Percentiles rank a stretch among this genome's conserved stretches.
Conservation (phyloP, 2,113 vertebrate species). For the Vanacampus margaritifer region DNA sequence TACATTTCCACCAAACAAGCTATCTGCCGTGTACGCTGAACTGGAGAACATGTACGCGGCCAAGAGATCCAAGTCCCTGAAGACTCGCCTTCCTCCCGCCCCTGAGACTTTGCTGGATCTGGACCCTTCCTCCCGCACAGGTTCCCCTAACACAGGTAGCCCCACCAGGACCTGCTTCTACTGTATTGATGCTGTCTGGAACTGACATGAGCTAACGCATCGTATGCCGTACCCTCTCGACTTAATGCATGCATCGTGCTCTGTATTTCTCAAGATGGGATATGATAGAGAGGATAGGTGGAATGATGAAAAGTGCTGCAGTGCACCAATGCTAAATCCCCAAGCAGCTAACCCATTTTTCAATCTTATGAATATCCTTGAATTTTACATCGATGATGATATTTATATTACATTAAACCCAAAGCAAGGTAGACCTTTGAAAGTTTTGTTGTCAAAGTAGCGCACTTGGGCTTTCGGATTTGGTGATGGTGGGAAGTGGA, state of each 20-base stretch:
- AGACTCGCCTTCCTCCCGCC: constrained; percentile 75
- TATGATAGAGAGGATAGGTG: background rate
- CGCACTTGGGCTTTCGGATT: constrained; percentile 21
- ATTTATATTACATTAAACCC: constrained; percentile 11
- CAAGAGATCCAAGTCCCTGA: constrained; percentile 77
- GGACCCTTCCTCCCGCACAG: constrained; percentile 67
- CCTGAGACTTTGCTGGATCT: constrained; percentile 69
- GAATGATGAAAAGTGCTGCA: constrained; percentile 10
- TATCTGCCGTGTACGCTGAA: constrained; percentile 92
- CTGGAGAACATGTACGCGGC: constrained; percentile 85
- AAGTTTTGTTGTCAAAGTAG: background rate
- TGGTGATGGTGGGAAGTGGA: constrained; percentile 47
- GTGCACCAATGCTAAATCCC: constrained; percentile 9
- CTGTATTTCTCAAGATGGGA: background rate
- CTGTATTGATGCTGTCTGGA: background rate
- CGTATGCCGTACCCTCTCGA: too few species aligned
- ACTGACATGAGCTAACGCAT: too few species aligned
- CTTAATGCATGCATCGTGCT: background rate
- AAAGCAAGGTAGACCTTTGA: background rate
- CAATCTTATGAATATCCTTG: constrained; percentile 17
- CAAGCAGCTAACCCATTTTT: constrained; percentile 25
- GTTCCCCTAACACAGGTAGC: constrained; percentile 71
- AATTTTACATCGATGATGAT: constrained; percentile 3
- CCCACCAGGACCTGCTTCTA: background rate
- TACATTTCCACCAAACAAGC: constrained; percentile 63